Evolutionary conservation across 2,888 invertebrate species (phyloP).

Genomic region (Lamellibrachia satsuma): DNA sequence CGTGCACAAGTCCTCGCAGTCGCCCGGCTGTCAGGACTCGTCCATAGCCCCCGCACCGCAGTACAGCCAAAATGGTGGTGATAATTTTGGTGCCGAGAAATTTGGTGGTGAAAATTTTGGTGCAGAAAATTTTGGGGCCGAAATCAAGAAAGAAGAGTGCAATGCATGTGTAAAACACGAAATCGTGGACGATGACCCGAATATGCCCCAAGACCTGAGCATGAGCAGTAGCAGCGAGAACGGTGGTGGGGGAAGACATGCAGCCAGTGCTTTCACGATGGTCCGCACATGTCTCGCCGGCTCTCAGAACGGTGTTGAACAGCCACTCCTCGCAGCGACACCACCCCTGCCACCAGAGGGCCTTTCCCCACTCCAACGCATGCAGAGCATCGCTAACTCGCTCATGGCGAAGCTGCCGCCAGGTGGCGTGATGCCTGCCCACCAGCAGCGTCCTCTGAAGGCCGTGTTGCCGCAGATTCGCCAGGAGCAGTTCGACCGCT

Average conservation of each 20-base stretch:
- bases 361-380: slow-evolving; percentile 92
- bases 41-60: not conserved
- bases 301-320: slow-evolving; percentile 46
- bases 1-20: slow-evolving; percentile 66
- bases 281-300: slow-evolving; percentile 74
- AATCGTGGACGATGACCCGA: not conserved
- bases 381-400: slow-evolving; percentile 98
- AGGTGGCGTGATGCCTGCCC: slow-evolving; percentile 43
- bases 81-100: too few relatives aligned
- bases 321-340: slow-evolving; percentile 73
- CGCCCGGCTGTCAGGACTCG: not conserved
- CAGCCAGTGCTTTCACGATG: slow-evolving; percentile 78
- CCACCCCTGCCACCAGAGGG: slow-evolving; percentile 77
- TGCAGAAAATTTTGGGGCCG: slow-evolving; percentile 20
- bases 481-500: slow-evolving; percentile 98
- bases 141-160: not conserved
- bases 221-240: slow-evolving; percentile 24
- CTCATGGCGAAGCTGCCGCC: slow-evolving; percentile 79
- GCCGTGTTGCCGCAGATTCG: slow-evolving; percentile 97
- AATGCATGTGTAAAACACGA: not conserved
- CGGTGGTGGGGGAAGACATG: slow-evolving; percentile 48
- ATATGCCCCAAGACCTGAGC: slow-evolving; percentile 41
- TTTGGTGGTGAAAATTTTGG: slow-evolving; percentile 26
- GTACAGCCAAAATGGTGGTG: not conserved
- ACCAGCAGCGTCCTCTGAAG: slow-evolving; percentile 86